Evolutionary conservation across 2,888 invertebrate genomes (phyloP), one percentile per base, ranked within the genome.

Genomic region (Temnothorax rugatulus): DNA sequence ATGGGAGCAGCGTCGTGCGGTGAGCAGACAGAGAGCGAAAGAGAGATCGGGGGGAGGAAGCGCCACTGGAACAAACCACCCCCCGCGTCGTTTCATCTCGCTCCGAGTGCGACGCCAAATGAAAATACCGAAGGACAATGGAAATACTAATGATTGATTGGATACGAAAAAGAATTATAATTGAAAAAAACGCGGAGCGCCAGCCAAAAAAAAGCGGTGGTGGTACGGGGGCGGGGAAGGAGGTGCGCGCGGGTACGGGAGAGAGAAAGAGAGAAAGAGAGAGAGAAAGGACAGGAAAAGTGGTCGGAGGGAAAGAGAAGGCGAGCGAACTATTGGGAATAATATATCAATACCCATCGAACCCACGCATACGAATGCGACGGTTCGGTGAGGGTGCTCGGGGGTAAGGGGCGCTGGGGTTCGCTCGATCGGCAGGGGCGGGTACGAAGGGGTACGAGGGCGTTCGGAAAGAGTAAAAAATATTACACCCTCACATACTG

Each of bases 81-180:
- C 83, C 83, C 73, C 82, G 83, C 87, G 83, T 84, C 85, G 88
- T 85, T 91, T 89, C 86, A 85, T 90, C 91, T 87, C 88, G 88
- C 90, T 90, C 90, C 90, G 87, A 92, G 91, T 92, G 92, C 92
- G 93, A 93, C 93, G 93, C 93, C 94, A 94, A 94, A 95, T 95
- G 94, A 94, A 95, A 95, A 94, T 94, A 94, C 94, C 94, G 94
- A 94, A 94, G 94, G 94, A 95, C 95, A 95, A 95, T 95, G 94
- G 95, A 94, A 94, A 94, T 95, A 95, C 94, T 94, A 94, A 95
- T 94, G 95, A 95, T 95, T 95, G 95, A 95, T 95, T 94, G 94
- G 94, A 95, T 94, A 95, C 94, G 94, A 94, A 94, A 95, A 95
- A 94, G 94, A 95, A 95, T 94, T 94, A 94, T 94, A 95, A 94